Evolutionary conservation across 2,113 vertebrate genomes (phyloP).

Genomic region (Suricata suricatta): DNA sequence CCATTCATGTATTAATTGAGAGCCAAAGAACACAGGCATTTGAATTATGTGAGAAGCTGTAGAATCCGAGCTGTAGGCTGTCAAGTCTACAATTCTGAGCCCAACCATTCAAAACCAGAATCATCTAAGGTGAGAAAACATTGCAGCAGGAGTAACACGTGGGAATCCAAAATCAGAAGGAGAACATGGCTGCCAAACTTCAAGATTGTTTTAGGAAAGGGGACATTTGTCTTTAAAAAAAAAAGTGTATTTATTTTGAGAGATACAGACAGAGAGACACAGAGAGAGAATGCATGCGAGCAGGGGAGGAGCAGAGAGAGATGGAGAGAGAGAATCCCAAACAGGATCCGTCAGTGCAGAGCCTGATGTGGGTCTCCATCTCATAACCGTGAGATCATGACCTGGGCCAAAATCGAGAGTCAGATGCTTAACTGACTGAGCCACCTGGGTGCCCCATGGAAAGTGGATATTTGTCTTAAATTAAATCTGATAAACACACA

Average conservation of each 20-base stretch:
- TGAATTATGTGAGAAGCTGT: conserved; percentile 24
- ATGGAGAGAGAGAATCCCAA: no score
- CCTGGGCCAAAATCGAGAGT: no score
- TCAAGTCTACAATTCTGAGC: neutral
- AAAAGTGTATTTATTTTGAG: neutral
- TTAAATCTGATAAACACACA: neutral
- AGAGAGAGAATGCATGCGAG: no score
- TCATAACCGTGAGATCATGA: no score
- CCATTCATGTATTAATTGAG: conserved; percentile 43
- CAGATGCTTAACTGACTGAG: no score
- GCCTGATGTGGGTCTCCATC: no score
- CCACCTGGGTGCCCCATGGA: no score
- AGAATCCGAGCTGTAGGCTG: neutral
- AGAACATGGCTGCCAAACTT: neutral
- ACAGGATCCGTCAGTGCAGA: no score
- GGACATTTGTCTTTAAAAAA: neutral
- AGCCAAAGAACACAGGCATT: neutral
- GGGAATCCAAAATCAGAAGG: neutral
- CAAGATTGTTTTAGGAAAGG: neutral
- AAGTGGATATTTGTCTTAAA: neutral
- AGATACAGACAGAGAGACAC: fast-evolving
- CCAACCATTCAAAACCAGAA: neutral
- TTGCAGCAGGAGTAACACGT: neutral
- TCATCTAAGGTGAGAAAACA: neutral
- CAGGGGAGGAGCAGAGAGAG: no score